Base-by-base conservation (phyloP, 1,140 invertebrate genomes). In the Campodea augens region DNA sequence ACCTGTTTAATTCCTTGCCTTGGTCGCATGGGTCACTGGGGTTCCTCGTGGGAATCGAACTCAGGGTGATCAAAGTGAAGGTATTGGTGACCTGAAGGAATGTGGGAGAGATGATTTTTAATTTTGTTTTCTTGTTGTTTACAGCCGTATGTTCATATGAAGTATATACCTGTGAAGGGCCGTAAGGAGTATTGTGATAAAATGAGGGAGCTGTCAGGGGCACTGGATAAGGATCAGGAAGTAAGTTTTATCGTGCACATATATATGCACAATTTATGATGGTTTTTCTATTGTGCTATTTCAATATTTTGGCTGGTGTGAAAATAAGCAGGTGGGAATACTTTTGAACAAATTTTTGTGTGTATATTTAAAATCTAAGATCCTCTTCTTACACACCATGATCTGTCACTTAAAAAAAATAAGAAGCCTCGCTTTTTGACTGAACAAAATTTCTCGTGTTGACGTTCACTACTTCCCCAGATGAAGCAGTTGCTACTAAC, bases 21-120 rank as follows among this genome's bases (percentile, higher is more conserved):
- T 73, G 69, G 70, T 71, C 68, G 4, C 70, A 72, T 53, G 70
- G 70, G 4, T 69, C 68, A 21, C 56, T 72, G 13, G 69, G 67
- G 19, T 69, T 72, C 51, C 53, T 72, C 4, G 69, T 70, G 13
- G 64, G 60, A 2, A 52, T 71, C 15, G 67, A 68, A 36, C 52
- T 72, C 20, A 56, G 65, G 50, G 61, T 72, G 24, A 61, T 70
- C 41, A 58, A 53, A 37, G 56, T 58, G 0, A 64, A n/a, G 29
- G 10, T n/a, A n/a, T n/a, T n/a, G n/a, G n/a, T n/a, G n/a, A n/a
- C n/a, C n/a, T n/a, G n/a, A n/a, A n/a, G n/a, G n/a, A n/a, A n/a
- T n/a, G n/a, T n/a, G n/a, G n/a, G n/a, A n/a, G n/a, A n/a, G n/a
- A n/a, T n/a, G n/a, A 18, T 40, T 22, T 41, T n/a, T n/a, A n/a